phyloP scores from a whole-genome alignment of 2,888 invertebrate genomes.

The Orthosia gothica region DNA sequence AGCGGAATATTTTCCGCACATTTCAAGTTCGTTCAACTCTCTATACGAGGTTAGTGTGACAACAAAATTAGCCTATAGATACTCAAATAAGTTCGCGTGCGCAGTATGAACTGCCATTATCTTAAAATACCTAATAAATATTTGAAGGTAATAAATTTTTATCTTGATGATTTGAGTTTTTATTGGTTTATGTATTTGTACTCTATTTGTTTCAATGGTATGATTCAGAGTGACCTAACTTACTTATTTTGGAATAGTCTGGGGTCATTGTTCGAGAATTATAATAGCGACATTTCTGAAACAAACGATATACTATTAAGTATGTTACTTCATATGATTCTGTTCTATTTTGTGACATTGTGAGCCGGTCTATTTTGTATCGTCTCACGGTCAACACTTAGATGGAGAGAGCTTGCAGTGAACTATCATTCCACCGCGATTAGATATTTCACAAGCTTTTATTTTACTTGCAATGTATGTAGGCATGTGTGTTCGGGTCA shows the following conservation, averaged over 20 bases:
- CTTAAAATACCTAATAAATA: conserved; percentile 45
- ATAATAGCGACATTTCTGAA: conserved; percentile 19
- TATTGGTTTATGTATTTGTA: conserved; percentile 36
- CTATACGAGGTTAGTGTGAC: conserved; percentile 56
- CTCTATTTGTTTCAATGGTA: conserved; percentile 5
- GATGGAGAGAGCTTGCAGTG: too few relatives aligned
- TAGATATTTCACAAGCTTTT: too few relatives aligned
- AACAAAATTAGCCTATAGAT: conserved; percentile 34
- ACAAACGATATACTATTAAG: neutral
- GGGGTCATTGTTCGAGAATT: conserved; percentile 33
- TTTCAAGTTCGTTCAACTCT: conserved; percentile 59
- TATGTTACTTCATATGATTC: neutral
- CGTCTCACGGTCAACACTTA: too few relatives aligned
- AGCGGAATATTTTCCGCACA: conserved; percentile 40
- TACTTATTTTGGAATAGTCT: conserved; percentile 21
- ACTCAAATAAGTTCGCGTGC: conserved; percentile 24
- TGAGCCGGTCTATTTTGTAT: too few relatives aligned
- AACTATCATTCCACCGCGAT: too few relatives aligned
- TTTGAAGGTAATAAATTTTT: conserved; percentile 48
- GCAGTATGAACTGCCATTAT: conserved; percentile 22
- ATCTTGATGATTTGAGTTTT: conserved; percentile 40
- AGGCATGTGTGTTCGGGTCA: too few relatives aligned
- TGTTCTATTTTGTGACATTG: conserved; percentile 3
- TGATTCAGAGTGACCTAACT: conserved; percentile 16
- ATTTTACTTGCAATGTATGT: too few relatives aligned